Evolutionary conservation across 1,140 invertebrate genomes (phyloP).

Genomic region (Calephelis nemesis): DNA sequence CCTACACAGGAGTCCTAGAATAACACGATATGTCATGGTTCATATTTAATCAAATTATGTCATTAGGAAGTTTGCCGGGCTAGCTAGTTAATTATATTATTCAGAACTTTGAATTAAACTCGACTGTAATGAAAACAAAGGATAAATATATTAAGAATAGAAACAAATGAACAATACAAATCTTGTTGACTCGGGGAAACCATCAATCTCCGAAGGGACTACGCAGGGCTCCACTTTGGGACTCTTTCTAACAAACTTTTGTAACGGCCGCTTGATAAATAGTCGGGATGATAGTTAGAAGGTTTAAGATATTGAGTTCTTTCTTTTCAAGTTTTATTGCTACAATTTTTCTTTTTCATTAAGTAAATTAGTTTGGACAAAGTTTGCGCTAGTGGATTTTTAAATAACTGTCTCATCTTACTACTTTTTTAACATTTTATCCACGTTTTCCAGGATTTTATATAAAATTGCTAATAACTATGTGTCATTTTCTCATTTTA

Average conservation of each 20-base stretch:
- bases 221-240: conserved; percentile 51
- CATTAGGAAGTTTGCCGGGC: no score
- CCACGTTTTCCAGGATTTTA: no score
- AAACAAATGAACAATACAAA: conserved; percentile 40
- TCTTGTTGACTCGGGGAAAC: conserved; percentile 46
- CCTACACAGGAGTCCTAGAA: no score
- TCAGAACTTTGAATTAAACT: conserved; percentile 11
- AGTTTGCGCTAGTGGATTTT: no score
- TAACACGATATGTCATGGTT: no score
- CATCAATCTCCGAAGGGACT: conserved; percentile 62
- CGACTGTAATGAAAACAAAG: conserved; percentile 50
- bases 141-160: conserved; percentile 35
- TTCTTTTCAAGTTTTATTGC: conserved; percentile 15
- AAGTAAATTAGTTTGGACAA: conserved; percentile 3
- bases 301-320: conserved; percentile 29
- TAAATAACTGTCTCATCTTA: no score
- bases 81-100: no score
- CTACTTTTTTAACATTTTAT: no score
- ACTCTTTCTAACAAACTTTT: conserved; percentile 59
- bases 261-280: conserved; percentile 57
- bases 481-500: no score
- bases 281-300: conserved; percentile 34
- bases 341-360: conserved; percentile 7
- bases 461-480: no score
- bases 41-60: no score